Conservation (phyloP, 1,140 invertebrate genomes). For the Lasioglossum albipes region DNA sequence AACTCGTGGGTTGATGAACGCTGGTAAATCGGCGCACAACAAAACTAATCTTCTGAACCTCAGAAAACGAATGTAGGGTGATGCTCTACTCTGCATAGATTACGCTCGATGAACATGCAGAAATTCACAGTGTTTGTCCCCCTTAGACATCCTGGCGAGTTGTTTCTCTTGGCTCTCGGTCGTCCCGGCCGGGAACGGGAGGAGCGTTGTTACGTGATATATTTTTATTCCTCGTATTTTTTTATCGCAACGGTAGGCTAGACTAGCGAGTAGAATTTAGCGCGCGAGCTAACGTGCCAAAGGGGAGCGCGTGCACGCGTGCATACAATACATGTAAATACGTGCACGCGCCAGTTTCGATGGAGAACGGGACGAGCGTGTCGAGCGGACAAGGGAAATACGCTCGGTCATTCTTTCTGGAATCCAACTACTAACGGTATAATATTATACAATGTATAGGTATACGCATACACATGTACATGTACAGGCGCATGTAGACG, state of each 20-base stretch:
- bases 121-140: no score
- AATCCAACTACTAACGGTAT: background rate
- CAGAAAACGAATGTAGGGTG: no score
- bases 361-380: background rate
- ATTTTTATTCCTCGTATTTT: slow-evolving; percentile 69
- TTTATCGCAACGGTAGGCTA: slow-evolving; percentile 64
- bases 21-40: no score
- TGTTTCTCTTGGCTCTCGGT: background rate
- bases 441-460: background rate
- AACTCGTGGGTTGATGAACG: no score
- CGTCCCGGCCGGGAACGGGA: background rate
- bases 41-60: no score
- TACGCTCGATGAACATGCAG: no score
- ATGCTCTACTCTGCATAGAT: no score
- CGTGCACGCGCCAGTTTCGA: no score
- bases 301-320: no score
- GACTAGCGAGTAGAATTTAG: slow-evolving; percentile 15
- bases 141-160: no score
- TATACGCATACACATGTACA: background rate
- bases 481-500: background rate
- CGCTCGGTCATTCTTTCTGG: slow-evolving; percentile 17
- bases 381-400: slow-evolving; percentile 4
- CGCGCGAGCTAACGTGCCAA: no score
- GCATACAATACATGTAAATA: no score
- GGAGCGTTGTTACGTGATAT: slow-evolving; percentile 65